phyloP scores from a whole-genome alignment of 2,888 invertebrate genomes.

The Brassicogethes aeneus region DNA sequence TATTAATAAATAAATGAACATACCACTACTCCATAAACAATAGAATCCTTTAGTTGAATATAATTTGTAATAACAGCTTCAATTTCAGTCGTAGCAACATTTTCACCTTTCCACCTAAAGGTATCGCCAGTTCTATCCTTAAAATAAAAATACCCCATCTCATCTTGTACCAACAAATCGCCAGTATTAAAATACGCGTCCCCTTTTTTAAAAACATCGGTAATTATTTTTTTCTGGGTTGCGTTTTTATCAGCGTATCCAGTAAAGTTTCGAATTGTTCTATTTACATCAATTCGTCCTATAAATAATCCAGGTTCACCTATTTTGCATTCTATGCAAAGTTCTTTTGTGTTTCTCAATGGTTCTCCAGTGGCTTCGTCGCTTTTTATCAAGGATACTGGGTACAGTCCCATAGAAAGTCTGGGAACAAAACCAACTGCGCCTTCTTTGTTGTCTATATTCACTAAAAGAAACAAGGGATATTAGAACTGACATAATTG shows the following conservation, averaged over 20 bases:
- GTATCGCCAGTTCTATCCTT: conserved; percentile 84
- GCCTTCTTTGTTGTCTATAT: conserved; percentile 80
- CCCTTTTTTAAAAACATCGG: conserved; percentile 67
- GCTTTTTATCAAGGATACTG: conserved; percentile 55
- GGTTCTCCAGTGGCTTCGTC: conserved; percentile 67
- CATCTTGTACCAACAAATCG: conserved; percentile 84
- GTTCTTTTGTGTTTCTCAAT: conserved; percentile 56
- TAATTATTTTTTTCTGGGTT: conserved; percentile 61
- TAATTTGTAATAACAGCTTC: conserved; percentile 80
- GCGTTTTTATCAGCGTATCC: conserved; percentile 61
- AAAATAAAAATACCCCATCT: conserved; percentile 89
- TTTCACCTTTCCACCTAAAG: conserved; percentile 92
- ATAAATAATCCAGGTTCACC: conserved; percentile 82
- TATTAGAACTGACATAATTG: too few species aligned
- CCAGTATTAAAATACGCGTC: conserved; percentile 88
- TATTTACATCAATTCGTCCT: conserved; percentile 55
- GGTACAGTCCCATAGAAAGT: conserved; percentile 47
- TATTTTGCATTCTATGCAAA: conserved; percentile 71
- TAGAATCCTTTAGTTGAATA: conserved; percentile 61
- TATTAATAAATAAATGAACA: too few species aligned
- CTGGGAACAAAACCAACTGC: conserved; percentile 86
- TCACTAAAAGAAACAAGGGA: conserved; percentile 63
- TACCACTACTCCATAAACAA: conserved; percentile 91
- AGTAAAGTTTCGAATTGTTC: conserved; percentile 50
- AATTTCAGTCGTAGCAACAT: conserved; percentile 92